Evolutionary conservation across 1,140 invertebrate genomes (phyloP).

Genomic region (Macrocentrus cingulum): DNA sequence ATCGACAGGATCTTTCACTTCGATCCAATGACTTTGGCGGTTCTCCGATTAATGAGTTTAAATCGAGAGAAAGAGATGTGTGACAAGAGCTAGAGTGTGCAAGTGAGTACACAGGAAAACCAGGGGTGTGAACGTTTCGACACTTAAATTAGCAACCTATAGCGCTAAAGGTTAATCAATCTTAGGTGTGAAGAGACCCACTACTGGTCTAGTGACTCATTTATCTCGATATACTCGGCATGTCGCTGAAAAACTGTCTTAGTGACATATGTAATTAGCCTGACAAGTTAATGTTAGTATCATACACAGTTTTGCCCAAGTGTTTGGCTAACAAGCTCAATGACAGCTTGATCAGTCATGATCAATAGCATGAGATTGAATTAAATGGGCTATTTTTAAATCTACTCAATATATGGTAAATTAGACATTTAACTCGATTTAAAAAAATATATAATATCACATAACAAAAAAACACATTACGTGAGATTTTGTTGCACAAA

Average conservation of each 20-base stretch:
- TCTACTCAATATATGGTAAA: neutral
- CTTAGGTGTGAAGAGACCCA: conserved; percentile 25
- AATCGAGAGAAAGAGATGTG: conserved; percentile 30
- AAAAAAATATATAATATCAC: no score
- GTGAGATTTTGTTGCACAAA: no score
- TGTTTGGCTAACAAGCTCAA: no score
- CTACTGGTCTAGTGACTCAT: conserved; percentile 45
- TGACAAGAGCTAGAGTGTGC: conserved; percentile 26
- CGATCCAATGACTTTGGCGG: conserved; percentile 44
- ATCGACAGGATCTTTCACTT: conserved; percentile 30
- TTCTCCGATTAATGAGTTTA: conserved; percentile 46
- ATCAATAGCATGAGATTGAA: neutral
- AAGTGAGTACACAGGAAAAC: conserved; percentile 37
- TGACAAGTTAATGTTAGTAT: neutral
- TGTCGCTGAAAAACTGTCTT: neutral
- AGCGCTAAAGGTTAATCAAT: conserved; percentile 51
- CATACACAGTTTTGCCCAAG: neutral
- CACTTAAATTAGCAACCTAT: conserved; percentile 59
- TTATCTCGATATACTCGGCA: conserved; percentile 41
- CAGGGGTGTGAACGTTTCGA: conserved; percentile 38
- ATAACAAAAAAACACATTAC: no score
- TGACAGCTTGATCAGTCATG: no score
- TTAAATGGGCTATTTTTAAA: neutral
- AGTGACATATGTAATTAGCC: conserved; percentile 16
- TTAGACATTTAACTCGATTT: no score